Evolutionary conservation across 2,797 vertebrate species (phyloP).

Genomic region (Sternarchorhynchus goeldii): DNA sequence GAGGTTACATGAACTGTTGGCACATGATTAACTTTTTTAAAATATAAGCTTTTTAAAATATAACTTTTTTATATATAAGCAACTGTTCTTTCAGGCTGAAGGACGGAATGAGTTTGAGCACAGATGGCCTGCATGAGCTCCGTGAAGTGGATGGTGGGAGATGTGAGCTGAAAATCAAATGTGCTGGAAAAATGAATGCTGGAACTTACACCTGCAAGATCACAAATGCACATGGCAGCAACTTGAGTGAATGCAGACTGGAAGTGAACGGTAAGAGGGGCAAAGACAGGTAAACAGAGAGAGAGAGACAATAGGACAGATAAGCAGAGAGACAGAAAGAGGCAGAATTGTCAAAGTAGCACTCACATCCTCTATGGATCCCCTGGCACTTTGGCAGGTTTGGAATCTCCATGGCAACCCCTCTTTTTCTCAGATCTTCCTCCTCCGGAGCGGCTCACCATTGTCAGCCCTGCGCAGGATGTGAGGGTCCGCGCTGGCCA

Average conservation of each 20-base stretch:
- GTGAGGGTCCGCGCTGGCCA: constrained; percentile 86
- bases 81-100: constrained; percentile 77
- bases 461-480: constrained; percentile 79
- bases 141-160: constrained; percentile 73
- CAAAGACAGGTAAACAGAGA: not conserved
- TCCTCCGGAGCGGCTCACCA: constrained; percentile 65
- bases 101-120: constrained; percentile 81
- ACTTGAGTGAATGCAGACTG: constrained; percentile 84
- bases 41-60: too few species aligned
- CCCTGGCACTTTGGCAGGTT: not conserved
- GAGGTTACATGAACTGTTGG: not conserved
- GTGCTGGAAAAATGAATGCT: constrained; percentile 77
- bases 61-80: not conserved
- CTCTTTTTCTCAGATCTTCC: constrained; percentile 65
- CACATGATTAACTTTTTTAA: not conserved
- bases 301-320: too few species aligned
- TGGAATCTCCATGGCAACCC: constrained; percentile 9
- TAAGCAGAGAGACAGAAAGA: not conserved
- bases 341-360: not conserved
- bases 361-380: not conserved
- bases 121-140: constrained; percentile 72
- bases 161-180: constrained; percentile 80
- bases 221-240: constrained; percentile 81
- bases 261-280: constrained; percentile 83
- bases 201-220: constrained; percentile 89